Evolutionary conservation across 2,113 vertebrate species (phyloP), one percentile per base, ranked within the genome.

Genomic region (Prionailurus viverrinus): DNA sequence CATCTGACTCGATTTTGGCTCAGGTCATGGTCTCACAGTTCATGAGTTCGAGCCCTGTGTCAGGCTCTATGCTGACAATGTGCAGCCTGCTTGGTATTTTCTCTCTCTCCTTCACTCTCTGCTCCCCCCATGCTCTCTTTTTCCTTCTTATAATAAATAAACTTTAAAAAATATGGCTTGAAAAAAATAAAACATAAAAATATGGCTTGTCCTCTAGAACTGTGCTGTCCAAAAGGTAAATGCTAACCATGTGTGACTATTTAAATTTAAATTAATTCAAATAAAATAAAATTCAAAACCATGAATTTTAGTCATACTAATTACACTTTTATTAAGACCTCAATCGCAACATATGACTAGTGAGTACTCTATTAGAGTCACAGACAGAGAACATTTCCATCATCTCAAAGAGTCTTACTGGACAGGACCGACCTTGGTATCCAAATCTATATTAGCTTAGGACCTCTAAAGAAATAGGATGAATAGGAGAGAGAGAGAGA

Each of bases 221-320:
- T 90, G 31, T 63, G 10, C 53, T 66, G 0, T 19, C 41, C 15
- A 84, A 39, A 74, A 95, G 10, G 33, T 68, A 66, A 25, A n/a
- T 23, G 48, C 18, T 58, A 78, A 89, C 3, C 6, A 6, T 84
- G 9, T 74, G 7, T 63, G 31, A 25, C 3, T 83, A 79, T 73
- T 96, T 78, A 95, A 76, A 65, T 81, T 74, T 73, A 84, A 83
- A 61, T 73, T 82, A 96, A 61, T 71, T 86, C 68, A 79, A 80
- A 92, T 89, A 41, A 69, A 81, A 89, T 55, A 88, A 82, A 41
- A 91, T 27, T 78, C 29, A 71, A 91, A 94, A 55, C 3, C 82
- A 51, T 78, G 6, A 11, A 79, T 39, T 73, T 68, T 94, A 31
- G 2, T 90, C 13, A 80, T 48, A 79, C 3, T 69, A 86, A 61